Base-by-base conservation (phyloP, 1,140 invertebrate species). In the Pectinophora gossypiella region DNA sequence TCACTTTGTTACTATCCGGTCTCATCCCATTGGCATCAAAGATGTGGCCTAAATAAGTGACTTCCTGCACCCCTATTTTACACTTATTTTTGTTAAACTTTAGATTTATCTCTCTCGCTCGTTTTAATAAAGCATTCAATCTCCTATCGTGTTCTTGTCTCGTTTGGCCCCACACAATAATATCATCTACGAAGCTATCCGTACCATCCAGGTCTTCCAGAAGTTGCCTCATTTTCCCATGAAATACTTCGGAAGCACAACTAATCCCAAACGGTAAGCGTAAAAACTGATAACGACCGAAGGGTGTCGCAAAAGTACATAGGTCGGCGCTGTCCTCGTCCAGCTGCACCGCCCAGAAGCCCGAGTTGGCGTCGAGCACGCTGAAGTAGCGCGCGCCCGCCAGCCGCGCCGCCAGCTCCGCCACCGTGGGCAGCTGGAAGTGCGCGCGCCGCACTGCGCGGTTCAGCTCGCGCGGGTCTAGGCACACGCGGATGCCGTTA, bases 231-330 rank as follows among this genome's bases (percentile, higher is more conserved):
- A 75, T 59, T 19, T 59, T 69, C 43, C 60, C 61, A 54, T 81
- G 75, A 59, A 76, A 78, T 10, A 75, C 58, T 51, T 76, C 77
- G 19, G 75, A 70, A 12, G 72, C 72, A 20, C 52, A 65, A 21
- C 35, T 51, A 2, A 78, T 59, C 2, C 75, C 75, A 35, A 54
- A 62, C 43, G 61, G 62, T 19, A 79, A 45, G 40, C 74, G 48
- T 15, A 67, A 68, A 58, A 70, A 78, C 35, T 61, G 40, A 59
- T 62, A 76, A 23, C 71, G 47, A n/a, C 74, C 74, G 51, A 55
- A 57, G 13, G 62, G 54, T 10, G 76, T 76, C 13, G 51, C 57
- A 56, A 76, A 78, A 22, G 72, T 70, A n/a, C 74, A 78, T 19
- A 76, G 64, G 22, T 61, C 53, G 6, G 62, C 46, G 18, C 59